Evolutionary conservation across 2,113 vertebrate species (phyloP).

Genomic region (Microcebus jonahi): DNA sequence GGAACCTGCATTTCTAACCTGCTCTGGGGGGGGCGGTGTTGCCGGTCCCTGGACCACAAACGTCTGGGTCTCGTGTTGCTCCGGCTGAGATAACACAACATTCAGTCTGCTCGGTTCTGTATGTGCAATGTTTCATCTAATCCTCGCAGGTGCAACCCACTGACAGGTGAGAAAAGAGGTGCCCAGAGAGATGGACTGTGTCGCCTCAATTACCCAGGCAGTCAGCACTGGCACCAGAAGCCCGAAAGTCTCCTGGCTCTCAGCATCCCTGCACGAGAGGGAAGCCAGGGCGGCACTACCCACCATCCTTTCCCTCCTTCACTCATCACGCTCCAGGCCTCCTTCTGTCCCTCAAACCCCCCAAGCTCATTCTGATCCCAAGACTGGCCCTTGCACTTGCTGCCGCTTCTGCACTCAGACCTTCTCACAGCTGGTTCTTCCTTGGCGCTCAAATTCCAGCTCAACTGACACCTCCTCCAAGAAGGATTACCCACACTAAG

Average conservation of each 20-base stretch:
- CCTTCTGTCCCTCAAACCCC: neutral
- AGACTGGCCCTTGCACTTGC: neutral
- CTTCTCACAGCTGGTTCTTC: neutral
- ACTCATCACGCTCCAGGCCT: neutral
- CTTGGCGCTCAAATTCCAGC: neutral
- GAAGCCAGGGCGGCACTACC: neutral
- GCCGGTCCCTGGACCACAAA: neutral
- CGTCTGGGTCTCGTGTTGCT: neutral
- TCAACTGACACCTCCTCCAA: neutral
- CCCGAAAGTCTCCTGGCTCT: neutral
- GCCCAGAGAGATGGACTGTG: too few relatives aligned
- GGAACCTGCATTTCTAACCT: neutral
- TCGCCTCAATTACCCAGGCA: too few relatives aligned
- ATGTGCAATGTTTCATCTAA: neutral
- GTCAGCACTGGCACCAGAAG: neutral
- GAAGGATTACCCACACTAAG: neutral
- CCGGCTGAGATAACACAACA: neutral
- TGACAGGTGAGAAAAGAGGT: neutral
- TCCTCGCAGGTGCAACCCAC: neutral
- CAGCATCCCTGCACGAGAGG: neutral
- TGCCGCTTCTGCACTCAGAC: too few relatives aligned
- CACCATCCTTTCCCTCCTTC: neutral
- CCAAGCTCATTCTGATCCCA: neutral
- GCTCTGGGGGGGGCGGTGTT: neutral
- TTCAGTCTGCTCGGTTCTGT: neutral